Evolutionary conservation across 2,113 vertebrate species (phyloP).

Genomic region (Rhipidura dahli): DNA sequence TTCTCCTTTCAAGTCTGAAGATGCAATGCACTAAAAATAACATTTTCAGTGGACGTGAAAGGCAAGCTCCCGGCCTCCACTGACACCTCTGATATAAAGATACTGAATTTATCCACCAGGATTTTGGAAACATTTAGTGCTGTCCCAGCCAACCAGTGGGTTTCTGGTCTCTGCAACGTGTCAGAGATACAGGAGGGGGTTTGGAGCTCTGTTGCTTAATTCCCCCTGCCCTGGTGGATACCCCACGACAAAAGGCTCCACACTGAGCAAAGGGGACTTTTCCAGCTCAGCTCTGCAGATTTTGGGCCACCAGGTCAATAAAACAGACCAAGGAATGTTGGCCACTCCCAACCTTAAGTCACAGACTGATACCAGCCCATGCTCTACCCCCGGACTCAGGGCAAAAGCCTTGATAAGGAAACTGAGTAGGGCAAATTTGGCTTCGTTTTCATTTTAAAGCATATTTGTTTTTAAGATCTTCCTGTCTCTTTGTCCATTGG

Average conservation of each 20-base stretch:
- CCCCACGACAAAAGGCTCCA: neutral
- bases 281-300: neutral
- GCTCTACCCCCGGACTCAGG: neutral
- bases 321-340: neutral
- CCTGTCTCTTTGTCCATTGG: neutral
- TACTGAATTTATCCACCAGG: neutral
- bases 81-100: neutral
- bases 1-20: neutral
- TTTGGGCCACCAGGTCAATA: neutral
- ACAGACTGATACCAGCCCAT: neutral
- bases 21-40: neutral
- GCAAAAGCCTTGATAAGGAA: neutral
- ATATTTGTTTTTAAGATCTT: neutral
- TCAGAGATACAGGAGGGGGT: neutral
- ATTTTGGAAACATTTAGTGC: neutral
- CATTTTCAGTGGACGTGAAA: neutral
- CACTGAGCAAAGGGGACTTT: neutral
- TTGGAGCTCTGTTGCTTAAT: rapidly evolving
- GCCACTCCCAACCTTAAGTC: rapidly evolving
- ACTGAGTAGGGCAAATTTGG: neutral
- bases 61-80: neutral
- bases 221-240: neutral
- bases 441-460: neutral
- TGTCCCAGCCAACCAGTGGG: neutral
- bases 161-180: neutral